Percentiles rank a stretch among this genome's conserved stretches.
phyloP scores from a whole-genome alignment of 2,888 invertebrate genomes.

The Drosophila mercatorum region DNA sequence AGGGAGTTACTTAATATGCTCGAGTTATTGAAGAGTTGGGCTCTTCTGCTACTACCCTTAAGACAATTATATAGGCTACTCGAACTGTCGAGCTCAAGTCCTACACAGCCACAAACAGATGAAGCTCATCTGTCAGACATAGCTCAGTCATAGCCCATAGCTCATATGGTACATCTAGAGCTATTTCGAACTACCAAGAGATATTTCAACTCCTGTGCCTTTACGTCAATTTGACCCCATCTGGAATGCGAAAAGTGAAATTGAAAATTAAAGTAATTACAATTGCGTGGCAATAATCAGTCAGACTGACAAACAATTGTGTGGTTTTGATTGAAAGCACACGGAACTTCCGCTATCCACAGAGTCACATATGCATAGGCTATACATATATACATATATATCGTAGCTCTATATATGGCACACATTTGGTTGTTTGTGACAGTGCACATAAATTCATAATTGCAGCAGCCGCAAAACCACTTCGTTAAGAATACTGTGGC shows the following conservation, averaged over 20 bases:
- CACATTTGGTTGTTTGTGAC: background rate
- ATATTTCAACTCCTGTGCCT: too few species aligned
- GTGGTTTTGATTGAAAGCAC: background rate
- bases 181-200: too few species aligned
- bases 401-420: too few species aligned
- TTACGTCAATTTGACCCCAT: background rate
- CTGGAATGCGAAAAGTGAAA: background rate
- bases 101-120: too few species aligned
- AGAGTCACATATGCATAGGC: background rate
- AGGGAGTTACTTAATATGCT: too few species aligned
- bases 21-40: too few species aligned
- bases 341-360: background rate
- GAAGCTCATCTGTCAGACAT: too few species aligned
- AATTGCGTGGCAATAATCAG: background rate
- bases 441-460: conserved; percentile 73
- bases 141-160: too few species aligned
- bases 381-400: background rate
- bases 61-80: too few species aligned
- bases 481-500: conserved; percentile 47
- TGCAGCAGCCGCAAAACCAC: conserved; percentile 59
- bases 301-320: background rate
- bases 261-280: background rate
- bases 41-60: too few species aligned
- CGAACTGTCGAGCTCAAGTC: too few species aligned
- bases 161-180: too few species aligned